Evolutionary conservation across 2,888 invertebrate species (phyloP).

Genomic region (Scaeva pyrastri): DNA sequence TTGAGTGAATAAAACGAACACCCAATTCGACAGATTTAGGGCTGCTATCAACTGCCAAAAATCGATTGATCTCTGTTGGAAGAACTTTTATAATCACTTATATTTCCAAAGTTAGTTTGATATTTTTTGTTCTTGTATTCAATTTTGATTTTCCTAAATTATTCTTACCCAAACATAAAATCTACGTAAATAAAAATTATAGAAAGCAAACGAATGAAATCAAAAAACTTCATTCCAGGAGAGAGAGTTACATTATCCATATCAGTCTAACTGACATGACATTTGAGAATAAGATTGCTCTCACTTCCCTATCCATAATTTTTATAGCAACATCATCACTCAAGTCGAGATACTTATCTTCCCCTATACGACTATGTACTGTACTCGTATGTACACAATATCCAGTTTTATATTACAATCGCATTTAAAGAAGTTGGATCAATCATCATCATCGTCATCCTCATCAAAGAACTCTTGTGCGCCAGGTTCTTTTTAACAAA

Average conservation of each 20-base stretch:
- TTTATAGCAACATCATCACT: constrained; percentile 25
- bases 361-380: background rate
- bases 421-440: constrained; percentile 63
- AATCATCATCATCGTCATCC: constrained; percentile 51
- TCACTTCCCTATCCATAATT: constrained; percentile 48
- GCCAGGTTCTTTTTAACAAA: constrained; percentile 34
- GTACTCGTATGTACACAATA: constrained; percentile 1
- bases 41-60: too few species aligned
- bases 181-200: constrained; percentile 1
- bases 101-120: too few species aligned
- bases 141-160: too few species aligned
- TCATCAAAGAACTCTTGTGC: constrained; percentile 27
- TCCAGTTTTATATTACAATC: constrained; percentile 56
- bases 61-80: too few species aligned
- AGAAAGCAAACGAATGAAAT: constrained; percentile 56
- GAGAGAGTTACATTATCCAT: constrained; percentile 63
- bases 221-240: constrained; percentile 44
- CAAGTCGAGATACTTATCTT: constrained; percentile 36
- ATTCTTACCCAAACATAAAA: too few species aligned
- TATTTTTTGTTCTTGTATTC: too few species aligned
- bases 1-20: too few species aligned
- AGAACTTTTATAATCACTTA: too few species aligned
- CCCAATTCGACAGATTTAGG: too few species aligned
- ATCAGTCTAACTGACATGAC: constrained; percentile 19
- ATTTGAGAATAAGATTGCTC: constrained; percentile 36